phyloP scores from a whole-genome alignment of 2,113 vertebrate species.

The Oreotragus oreotragus region DNA sequence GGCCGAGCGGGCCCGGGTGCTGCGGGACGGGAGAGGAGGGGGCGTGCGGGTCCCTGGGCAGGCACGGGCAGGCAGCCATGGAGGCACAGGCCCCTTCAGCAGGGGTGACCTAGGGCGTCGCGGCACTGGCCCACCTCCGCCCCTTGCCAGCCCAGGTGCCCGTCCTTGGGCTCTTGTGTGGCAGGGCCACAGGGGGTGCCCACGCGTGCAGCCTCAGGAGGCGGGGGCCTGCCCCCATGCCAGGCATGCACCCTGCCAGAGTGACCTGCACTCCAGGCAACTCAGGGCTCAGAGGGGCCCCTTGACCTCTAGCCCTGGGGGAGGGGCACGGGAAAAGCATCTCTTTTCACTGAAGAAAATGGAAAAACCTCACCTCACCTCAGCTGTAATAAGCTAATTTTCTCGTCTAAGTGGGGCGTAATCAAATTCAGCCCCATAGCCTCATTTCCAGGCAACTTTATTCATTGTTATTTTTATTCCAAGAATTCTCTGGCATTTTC shows the following conservation, averaged over 20 bases:
- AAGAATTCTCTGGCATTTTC: slow-evolving; percentile 77
- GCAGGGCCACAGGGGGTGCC: fast-evolving
- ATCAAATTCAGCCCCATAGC: slow-evolving; percentile 69
- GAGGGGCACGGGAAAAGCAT: background rate
- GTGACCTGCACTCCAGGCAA: fast-evolving
- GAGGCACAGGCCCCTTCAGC: fast-evolving
- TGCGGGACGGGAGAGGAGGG: fast-evolving
- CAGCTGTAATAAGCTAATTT: slow-evolving; percentile 62
- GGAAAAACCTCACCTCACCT: slow-evolving; percentile 55
- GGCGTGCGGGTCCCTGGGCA: fast-evolving
- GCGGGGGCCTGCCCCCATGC: fast-evolving
- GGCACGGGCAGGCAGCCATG: fast-evolving
- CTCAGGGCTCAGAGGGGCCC: background rate
- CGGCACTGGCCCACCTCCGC: fast-evolving
- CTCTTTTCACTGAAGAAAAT: background rate
- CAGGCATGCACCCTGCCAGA: fast-evolving
- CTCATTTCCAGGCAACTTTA: slow-evolving; percentile 77
- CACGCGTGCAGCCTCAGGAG: background rate
- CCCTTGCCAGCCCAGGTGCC: background rate
- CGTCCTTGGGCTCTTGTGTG: fast-evolving
- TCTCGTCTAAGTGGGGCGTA: slow-evolving; percentile 68
- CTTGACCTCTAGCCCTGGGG: no score
- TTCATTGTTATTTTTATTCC: slow-evolving; percentile 78
- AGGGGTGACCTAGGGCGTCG: fast-evolving
- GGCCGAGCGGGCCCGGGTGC: fast-evolving